Conservation (phyloP, 2,113 vertebrate species). For the Chrysochloris asiatica region DNA sequence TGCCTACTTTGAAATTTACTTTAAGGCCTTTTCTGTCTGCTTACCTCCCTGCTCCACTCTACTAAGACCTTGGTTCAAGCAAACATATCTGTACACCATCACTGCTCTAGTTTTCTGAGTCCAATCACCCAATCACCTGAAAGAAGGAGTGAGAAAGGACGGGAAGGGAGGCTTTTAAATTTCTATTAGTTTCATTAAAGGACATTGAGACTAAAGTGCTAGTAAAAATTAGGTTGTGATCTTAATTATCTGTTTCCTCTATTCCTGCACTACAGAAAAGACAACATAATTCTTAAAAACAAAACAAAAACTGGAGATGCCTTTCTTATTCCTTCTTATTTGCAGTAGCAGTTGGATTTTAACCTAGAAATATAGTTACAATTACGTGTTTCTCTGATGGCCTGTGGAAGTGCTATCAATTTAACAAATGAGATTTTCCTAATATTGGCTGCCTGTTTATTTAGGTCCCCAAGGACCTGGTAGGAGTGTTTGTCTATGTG, state of each 20-base stretch:
- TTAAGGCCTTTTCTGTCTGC: background rate
- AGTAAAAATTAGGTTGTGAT: background rate
- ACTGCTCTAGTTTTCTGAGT: background rate
- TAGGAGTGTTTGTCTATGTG: background rate
- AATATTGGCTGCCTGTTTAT: background rate
- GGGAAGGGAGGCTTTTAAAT: background rate
- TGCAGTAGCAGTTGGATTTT: conserved; percentile 18
- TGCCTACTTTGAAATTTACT: background rate
- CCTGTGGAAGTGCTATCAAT: background rate
- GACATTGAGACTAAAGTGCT: background rate
- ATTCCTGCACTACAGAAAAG: background rate
- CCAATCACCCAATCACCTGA: background rate
- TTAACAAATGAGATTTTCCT: conserved; percentile 21
- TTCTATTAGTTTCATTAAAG: background rate
- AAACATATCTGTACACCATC: background rate
- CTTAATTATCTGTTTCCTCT: background rate
- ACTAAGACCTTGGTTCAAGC: background rate
- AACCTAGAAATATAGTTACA: conserved; percentile 46
- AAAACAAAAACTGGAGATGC: background rate
- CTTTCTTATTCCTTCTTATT: conserved; percentile 31
- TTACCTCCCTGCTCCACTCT: background rate
- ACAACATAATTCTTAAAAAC: background rate
- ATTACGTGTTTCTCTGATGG: background rate
- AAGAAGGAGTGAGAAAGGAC: background rate
- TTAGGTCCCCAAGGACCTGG: background rate